phyloP scores from a whole-genome alignment of 2,797 vertebrate species.

The Phataginus tetradactyla region DNA sequence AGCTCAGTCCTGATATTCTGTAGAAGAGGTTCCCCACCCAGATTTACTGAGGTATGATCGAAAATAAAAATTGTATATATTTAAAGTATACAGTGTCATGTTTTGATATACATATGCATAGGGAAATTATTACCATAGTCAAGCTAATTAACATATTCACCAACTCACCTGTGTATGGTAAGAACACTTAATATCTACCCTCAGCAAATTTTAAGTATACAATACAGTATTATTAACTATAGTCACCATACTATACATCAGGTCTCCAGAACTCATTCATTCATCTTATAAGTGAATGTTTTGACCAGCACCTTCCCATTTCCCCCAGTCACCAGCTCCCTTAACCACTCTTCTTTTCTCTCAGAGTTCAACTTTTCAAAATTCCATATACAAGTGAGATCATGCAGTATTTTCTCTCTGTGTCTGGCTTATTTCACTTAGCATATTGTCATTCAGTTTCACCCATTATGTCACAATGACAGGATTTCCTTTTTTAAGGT shows the following conservation, averaged over 20 bases:
- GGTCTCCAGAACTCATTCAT: neutral
- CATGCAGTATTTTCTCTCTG: neutral
- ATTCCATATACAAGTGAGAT: neutral
- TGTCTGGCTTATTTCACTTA: neutral
- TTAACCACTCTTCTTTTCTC: neutral
- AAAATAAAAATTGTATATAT: neutral
- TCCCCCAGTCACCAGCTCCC: neutral
- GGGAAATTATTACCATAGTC: neutral
- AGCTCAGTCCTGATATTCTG: neutral
- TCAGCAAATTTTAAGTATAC: neutral
- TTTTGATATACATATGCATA: neutral
- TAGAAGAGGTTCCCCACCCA: neutral
- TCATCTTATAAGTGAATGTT: neutral
- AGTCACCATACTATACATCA: neutral
- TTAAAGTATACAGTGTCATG: neutral
- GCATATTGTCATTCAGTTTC: neutral
- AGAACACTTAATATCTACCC: neutral
- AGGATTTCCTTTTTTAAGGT: neutral
- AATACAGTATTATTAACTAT: neutral
- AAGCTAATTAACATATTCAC: neutral
- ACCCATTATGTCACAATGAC: neutral
- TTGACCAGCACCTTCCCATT: neutral
- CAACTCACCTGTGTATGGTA: neutral
- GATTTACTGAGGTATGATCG: neutral
- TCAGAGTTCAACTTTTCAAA: neutral